These are phyloP conservation scores for Mastomys coucha DNA, from an alignment of 2,113 vertebrate genomes.

Conservation along the genomic window DNA sequence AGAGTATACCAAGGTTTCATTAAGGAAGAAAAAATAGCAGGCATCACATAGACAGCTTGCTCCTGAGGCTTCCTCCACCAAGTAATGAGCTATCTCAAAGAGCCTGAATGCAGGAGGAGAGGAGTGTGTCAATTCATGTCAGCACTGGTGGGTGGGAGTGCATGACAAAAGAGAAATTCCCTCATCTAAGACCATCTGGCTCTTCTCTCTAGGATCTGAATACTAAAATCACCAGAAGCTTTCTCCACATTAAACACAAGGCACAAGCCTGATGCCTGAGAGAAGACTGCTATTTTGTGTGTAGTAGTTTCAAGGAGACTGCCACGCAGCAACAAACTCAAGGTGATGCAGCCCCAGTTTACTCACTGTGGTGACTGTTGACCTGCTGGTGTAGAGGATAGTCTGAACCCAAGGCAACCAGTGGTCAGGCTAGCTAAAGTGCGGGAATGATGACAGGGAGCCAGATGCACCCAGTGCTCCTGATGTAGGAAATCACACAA, in stretches of 20 bases:
- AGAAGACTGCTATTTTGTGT: constrained; percentile 83
- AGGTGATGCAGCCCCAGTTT: constrained; percentile 79
- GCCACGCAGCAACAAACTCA: constrained; percentile 66
- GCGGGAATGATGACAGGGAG: constrained; percentile 26
- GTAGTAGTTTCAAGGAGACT: constrained; percentile 73
- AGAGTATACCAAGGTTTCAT: neutral
- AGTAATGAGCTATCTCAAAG: neutral
- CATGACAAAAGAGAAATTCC: neutral
- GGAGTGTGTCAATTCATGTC: neutral
- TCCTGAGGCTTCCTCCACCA: neutral
- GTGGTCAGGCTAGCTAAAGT: constrained; percentile 74
- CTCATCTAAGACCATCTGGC: neutral
- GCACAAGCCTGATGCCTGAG: constrained; percentile 15
- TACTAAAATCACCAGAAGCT: constrained; percentile 8
- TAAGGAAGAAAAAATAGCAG: neutral
- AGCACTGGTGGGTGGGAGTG: no score
- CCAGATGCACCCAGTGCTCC: constrained; percentile 73
- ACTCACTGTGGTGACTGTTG: neutral
- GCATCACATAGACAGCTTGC: accelerated
- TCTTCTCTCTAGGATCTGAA: neutral
- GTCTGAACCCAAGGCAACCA: constrained; percentile 69
- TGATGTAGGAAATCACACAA: constrained; percentile 64
- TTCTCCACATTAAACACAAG: constrained; percentile 63
- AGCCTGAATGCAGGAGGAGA: neutral
- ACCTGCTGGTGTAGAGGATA: constrained; percentile 74